Evolutionary conservation across 2,113 vertebrate genomes (phyloP).

Genomic region (Cephalophus harveyi): DNA sequence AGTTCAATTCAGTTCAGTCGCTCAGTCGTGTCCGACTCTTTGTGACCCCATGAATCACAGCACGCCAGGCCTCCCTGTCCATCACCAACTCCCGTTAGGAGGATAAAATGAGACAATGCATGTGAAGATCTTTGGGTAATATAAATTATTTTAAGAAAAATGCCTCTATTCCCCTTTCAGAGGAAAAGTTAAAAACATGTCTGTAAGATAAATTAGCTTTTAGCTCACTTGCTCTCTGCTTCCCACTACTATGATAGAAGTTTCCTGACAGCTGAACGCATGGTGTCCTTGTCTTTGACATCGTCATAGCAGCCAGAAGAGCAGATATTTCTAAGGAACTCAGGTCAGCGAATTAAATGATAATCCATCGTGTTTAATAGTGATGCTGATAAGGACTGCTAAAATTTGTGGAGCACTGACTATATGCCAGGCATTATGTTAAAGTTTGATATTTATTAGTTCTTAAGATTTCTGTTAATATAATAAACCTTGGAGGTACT

Average conservation of each 20-base stretch:
- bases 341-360: background rate
- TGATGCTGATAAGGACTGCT: background rate
- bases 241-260: background rate
- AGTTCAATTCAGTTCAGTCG: too few relatives aligned
- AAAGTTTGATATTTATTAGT: background rate
- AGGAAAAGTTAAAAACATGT: background rate
- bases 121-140: background rate
- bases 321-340: background rate
- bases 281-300: background rate
- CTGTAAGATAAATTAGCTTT: background rate
- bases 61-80: too few relatives aligned
- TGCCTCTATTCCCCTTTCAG: background rate
- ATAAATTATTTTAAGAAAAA: background rate
- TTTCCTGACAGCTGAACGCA: background rate
- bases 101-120: background rate
- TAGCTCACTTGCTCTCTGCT: background rate
- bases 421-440: background rate
- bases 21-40: too few relatives aligned
- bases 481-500: background rate
- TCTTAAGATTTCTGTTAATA: background rate
- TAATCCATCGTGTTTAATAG: background rate
- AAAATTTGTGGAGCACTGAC: background rate
- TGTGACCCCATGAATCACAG: too few relatives aligned
- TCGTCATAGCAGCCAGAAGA: background rate
- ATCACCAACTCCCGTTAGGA: background rate